A percentile compares a stretch with the other conserved stretches of the same genome.
Conservation (phyloP, 2,113 vertebrate species). For the Oncorhynchus clarkii region DNA sequence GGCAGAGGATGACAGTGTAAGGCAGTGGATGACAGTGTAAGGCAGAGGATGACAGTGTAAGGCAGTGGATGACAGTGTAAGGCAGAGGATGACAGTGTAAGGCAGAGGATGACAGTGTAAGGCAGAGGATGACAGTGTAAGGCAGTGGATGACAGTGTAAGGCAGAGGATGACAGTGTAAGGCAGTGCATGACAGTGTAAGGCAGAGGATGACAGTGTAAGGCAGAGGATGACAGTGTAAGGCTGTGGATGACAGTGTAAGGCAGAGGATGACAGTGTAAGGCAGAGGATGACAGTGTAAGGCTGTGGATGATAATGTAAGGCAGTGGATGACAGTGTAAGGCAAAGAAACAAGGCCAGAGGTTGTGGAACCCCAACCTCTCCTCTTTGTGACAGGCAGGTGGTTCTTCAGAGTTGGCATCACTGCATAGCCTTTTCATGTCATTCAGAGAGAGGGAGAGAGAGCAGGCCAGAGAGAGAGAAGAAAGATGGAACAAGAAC, state of each 20-base stretch:
- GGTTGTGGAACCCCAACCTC: conserved; percentile 29
- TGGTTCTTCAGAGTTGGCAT: neutral
- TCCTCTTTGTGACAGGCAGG: neutral
- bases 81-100: neutral
- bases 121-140: too few relatives aligned
- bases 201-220: neutral
- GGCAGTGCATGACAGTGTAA: too few relatives aligned
- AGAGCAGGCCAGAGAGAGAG: conserved; percentile 4
- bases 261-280: neutral
- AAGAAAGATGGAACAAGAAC: conserved; percentile 7
- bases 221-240: too few relatives aligned
- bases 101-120: neutral
- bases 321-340: conserved; percentile 4
- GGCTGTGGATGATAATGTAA: too few relatives aligned
- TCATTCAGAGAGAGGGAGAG: neutral
- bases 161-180: too few relatives aligned
- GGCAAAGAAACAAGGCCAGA: conserved; percentile 43
- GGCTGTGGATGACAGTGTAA: conserved; percentile 6
- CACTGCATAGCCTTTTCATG: neutral
- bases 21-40: conserved; percentile 6
- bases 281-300: too few relatives aligned
- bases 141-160: neutral
- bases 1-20: too few relatives aligned
- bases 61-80: too few relatives aligned
- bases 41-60: neutral